Evolutionary conservation across 2,113 vertebrate genomes (phyloP).

Genomic region (Nestor notabilis): DNA sequence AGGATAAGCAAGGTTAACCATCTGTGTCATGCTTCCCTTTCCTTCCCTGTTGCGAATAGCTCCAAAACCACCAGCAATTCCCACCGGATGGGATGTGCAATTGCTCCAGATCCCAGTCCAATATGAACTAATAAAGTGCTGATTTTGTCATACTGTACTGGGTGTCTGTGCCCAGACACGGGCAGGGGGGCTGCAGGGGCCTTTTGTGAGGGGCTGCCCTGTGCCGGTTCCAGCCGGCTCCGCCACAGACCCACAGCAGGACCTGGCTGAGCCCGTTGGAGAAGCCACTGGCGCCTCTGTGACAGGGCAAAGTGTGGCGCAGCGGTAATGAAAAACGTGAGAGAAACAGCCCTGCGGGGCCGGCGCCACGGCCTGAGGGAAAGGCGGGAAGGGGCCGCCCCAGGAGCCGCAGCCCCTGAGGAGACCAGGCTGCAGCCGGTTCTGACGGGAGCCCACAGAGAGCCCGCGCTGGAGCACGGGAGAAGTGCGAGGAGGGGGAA

Average conservation of each 20-base stretch:
- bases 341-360: not conserved
- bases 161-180: rapidly evolving
- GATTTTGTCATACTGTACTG: not conserved
- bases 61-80: not conserved
- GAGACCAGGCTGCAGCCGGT: too few species aligned
- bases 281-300: not conserved
- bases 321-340: rapidly evolving
- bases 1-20: not conserved
- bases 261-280: rapidly evolving
- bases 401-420: not conserved
- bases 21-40: not conserved
- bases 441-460: not conserved
- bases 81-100: not conserved
- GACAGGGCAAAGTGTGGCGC: not conserved
- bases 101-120: rapidly evolving
- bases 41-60: rapidly evolving
- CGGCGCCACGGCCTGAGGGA: not conserved
- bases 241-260: not conserved
- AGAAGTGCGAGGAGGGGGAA: not conserved
- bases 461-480: not conserved
- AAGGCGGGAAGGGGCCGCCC: not conserved
- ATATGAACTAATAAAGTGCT: not conserved
- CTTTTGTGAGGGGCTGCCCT: not conserved
- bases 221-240: not conserved
- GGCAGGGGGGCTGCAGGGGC: not conserved